Evolutionary conservation across 2,888 invertebrate genomes (phyloP), one percentile per base, ranked within the genome.

Genomic region (Dermolepida albohirtum): DNA sequence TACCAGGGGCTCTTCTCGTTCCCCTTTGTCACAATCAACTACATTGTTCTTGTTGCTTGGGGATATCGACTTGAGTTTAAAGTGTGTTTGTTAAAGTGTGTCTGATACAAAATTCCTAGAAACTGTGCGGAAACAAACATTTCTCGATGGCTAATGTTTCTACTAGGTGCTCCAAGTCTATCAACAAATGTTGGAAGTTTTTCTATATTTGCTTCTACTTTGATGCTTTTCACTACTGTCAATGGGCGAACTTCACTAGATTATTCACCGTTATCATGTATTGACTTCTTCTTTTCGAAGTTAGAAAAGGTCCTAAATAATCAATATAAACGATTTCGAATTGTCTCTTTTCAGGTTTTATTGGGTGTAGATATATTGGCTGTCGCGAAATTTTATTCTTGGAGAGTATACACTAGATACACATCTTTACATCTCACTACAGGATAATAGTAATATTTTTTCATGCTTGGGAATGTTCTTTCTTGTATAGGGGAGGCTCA

Each of bases 31-130:
- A 34, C 16, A 1, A 29, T 59, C 44, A 22, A 16, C 17, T 10
- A 44, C n/a, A 22, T 17, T 44, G 14, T 5, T 50, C 78, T 76
- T 59, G 78, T 79, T 0, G 76, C 73, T 27, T 75, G 69, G 1
- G 77, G 76, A 0, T 74, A 73, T 5, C 68, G 73, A 1, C 72
- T 70, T 64, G 62, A 62, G 11, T 47, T 44, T 1, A 62, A 16
- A 1, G 39, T 62, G 5, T 62, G 74, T 17, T 72, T n/a, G n/a
- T 54, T 1, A 78, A 70, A n/a, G 57, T 67, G 11, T 71, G 67
- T 1, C 66, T 51, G 8, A 66, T 17, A 10, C 73, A 10, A 49
- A 72, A 75, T 16, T 63, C 43, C 49, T 49, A 11, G 54, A 49
- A 68, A 47, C 47, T 51, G 8, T 2, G 1, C 6, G 29, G 66